Base-by-base conservation (phyloP, 2,113 vertebrate genomes). In the Eublepharis macularius region DNA sequence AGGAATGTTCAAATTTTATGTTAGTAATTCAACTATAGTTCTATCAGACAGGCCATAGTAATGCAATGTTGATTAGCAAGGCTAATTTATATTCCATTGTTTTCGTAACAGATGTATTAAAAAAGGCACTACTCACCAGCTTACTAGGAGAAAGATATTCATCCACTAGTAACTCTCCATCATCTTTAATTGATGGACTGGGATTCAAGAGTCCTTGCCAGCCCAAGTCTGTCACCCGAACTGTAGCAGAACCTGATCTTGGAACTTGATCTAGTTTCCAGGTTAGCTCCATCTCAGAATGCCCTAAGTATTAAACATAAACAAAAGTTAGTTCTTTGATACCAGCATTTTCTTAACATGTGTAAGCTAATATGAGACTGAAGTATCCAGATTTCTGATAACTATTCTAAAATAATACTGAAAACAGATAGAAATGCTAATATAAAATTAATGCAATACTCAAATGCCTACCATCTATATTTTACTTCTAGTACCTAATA, bases 81-180 rank as follows among this genome's bases (percentile, higher is more conserved):
- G 34, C 83, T 87, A 87, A 88, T 63, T 76, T 57, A 81, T 47
- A 74, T 81, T 86, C 83, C 86, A 86, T 60, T 74, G 68, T 90
- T 68, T 43, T 57, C 76, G 73, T 88, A 83, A 26, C n/a, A 83
- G 85, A 77, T 87, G 80, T 72, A 88, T 83, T 79, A 91, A 85
- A 51, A 89, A 82, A 74, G 39, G 87, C 70, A 49, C 45, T 49
- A 92, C 96, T 96, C 90, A 99, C 98, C 97, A 99, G 92, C 36
- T 95, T 97, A 83, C 95, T 91, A 43, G 96, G 96, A 66, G 97
- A 97, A 68, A 98, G 96, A 88, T 92, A 95, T 68, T 96, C 94
- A 49, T 96, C 96, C 21, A 95, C 72, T 84, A 93, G 72, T n/a
- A 93, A 87, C 26, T 91, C 94, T 90, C 86, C 21, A 0, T 91